Evolutionary conservation across 2,888 invertebrate species (phyloP), one percentile per base, ranked within the genome.

Genomic region (Kuschelorhynchus macadamiae): DNA sequence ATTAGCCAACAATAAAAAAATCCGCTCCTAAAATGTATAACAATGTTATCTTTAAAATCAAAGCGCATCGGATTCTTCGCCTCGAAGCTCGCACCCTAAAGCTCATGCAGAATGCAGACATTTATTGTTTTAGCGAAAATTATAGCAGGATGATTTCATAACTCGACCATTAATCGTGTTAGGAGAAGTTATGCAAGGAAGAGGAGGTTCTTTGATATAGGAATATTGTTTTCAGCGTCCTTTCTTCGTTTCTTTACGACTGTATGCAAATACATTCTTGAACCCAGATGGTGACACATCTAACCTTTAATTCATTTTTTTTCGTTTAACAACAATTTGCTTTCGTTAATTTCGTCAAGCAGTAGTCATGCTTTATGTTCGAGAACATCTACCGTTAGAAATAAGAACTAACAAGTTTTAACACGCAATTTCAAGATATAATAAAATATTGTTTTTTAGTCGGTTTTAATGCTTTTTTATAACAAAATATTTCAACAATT

Each of bases 61-160:
- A 17, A 16, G 42, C 14, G 42, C 42, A 16, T 11, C 8, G 42
- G 4, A 14, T 9, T 16, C n/a, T 36, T 14, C 3, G 3, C 42
- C 11, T 14, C 21, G 14, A 56, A 8, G 44, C 25, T 56, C 56
- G 42, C 56, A 56, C 56, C 59, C 47, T 57, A 41, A 44, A 21
- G 41, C 17, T 42, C 18, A 56, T 44, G 16, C 21, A n/a, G 17
- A 46, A 59, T 33, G 39, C 47, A 47, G 36, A 59, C 20, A 36
- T 59, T 59, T 59, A 59, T 59, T 59, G 47, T 59, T 47, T 47
- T 59, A 30, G 44, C 21, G 53, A 52, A 46, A 62, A 62, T 62
- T 52, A 62, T 62, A 53, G 50, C 46, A n/a, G 32, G 46, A 3
- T 16, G 33, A 52, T 61, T 61, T 61, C 61, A 61, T 41, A 61